A percentile compares a stretch with the other conserved stretches of the same genome.
Evolutionary conservation across 1,140 invertebrate genomes (phyloP).

Genomic region (Apis mellifera): Amel_HAv3.1 CM009935.2:8136001-8136500

Average conservation of each 20-base stretch:
- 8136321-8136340: constrained; percentile 77
- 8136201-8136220: constrained; percentile 27
- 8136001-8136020: too few relatives aligned
- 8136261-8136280: constrained; percentile 56
- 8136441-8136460: constrained; percentile 45
- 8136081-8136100: not conserved
- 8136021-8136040: too few relatives aligned
- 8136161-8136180: constrained; percentile 10
- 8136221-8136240: constrained; percentile 40
- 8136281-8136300: constrained; percentile 58
- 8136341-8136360: constrained; percentile 81
- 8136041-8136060: too few relatives aligned
- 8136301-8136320: constrained; percentile 77
- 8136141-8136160: constrained; percentile 2
- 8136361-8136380: constrained; percentile 80
- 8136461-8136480: constrained; percentile 25
- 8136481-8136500: constrained; percentile 37
- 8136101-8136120: not conserved
- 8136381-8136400: constrained; percentile 77
- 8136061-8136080: not conserved
- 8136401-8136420: constrained; percentile 61
- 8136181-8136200: not conserved
- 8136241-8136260: constrained; percentile 28
- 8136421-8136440: constrained; percentile 55
- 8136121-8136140: too few relatives aligned